Conservation (phyloP, 2,113 vertebrate species). For the Conger conger region DNA sequence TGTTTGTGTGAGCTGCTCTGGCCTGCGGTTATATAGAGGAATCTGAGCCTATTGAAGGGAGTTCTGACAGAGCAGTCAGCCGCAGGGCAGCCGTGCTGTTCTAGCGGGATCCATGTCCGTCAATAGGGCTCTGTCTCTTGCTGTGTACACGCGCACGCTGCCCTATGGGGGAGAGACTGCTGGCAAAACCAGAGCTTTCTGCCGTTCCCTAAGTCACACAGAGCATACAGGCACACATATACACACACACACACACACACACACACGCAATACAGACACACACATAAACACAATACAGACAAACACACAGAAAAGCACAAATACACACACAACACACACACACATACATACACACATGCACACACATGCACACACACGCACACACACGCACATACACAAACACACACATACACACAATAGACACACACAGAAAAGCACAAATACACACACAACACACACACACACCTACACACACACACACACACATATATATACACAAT, state of each 20-base stretch:
- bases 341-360: not conserved
- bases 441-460: not conserved
- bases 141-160: slow-evolving; percentile 16
- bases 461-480: not conserved
- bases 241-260: not conserved
- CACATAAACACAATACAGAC: not conserved
- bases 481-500: not conserved
- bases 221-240: not conserved
- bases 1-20: slow-evolving; percentile 26
- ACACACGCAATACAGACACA: not conserved
- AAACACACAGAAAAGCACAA: not conserved
- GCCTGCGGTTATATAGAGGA: slow-evolving; percentile 54
- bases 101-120: slow-evolving; percentile 62
- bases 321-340: not conserved
- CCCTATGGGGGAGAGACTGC: slow-evolving; percentile 53
- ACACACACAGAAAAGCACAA: not conserved
- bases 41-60: slow-evolving; percentile 54
- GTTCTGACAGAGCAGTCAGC: slow-evolving; percentile 61
- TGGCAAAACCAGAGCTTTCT: slow-evolving; percentile 67
- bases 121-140: slow-evolving; percentile 47
- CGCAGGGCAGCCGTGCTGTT: slow-evolving; percentile 48
- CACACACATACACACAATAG: too few species aligned
- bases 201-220: slow-evolving; percentile 14
- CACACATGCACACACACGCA: not conserved
- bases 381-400: not conserved